Evolutionary conservation across 2,888 invertebrate species (phyloP), one percentile per base, ranked within the genome.

Genomic region (Muschampia plurimacula): DNA sequence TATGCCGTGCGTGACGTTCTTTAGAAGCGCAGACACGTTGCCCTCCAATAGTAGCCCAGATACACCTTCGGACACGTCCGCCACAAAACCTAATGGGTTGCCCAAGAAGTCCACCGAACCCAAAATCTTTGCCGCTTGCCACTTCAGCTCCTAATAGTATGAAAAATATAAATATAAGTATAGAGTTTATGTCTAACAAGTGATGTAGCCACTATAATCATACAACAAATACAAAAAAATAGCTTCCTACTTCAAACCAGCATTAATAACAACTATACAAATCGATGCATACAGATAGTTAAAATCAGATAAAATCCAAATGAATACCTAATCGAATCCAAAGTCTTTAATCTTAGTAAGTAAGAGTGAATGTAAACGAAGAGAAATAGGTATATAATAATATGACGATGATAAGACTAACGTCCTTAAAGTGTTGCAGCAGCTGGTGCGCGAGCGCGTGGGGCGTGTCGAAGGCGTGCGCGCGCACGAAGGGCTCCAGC

Each of bases 61-160:
- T 46, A 99, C 96, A 44, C 99, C 99, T 92, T 99, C 99, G 0
- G 98, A 97, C 55, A 99, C 97, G 93, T 99, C 99, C 83, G 98
- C 98, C 76, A 99, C 96, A 82, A 99, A 97, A 13, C 99, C 99
- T 64, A 99, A 90, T 2, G 99, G 99, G 94, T 99, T 99, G 55
- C 99, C 99, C 67, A 99, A 95, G 89, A 99, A 99, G 91, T 99
- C 99, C 32, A 99, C 98, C 0, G 99, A 98, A 4, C 99, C 99
- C 72, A 99, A 93, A 83, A 99, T 99, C 79, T 97, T 97, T 6
- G 98, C 98, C 7, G 99, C 99, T 91, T 99, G 99, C 96, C 99
- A 98, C 85, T 97, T 97, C 67, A 99, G 89, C 89, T 99, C 98
- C 96, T 97, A 10, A n/a, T 49, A n/a, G 13, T 2, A 49, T 5